These are phyloP conservation scores for Chironomus striatipennis DNA, from an alignment of 1,140 invertebrate genomes.

Conservation along the genomic window DNA sequence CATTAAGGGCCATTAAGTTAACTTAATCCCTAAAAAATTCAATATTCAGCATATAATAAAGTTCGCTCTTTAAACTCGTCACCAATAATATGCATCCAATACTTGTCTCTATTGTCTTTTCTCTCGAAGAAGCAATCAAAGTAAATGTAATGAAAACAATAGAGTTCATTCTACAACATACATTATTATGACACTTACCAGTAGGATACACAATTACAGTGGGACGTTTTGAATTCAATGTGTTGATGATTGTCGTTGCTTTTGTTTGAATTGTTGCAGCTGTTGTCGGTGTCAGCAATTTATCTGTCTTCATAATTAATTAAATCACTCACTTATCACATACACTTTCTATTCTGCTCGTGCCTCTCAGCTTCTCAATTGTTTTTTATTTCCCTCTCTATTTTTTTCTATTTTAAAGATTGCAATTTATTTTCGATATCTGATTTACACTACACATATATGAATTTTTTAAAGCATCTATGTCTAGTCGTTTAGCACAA, in stretches of 20 bases:
- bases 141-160: background rate
- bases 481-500: no score
- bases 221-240: slow-evolving; percentile 22
- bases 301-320: slow-evolving; percentile 18
- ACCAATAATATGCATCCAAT: background rate
- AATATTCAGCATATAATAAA: background rate
- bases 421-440: no score
- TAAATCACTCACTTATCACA: no score
- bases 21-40: no score
- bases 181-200: slow-evolving; percentile 31
- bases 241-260: background rate
- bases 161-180: background rate
- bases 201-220: slow-evolving; percentile 38
- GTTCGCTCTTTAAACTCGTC: background rate
- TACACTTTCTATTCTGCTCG: no score
- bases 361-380: no score
- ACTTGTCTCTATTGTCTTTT: background rate
- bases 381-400: no score
- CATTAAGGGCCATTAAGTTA: no score
- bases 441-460: no score
- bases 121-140: background rate
- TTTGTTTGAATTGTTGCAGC: background rate
- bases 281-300: background rate
- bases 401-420: no score
- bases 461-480: no score